Evolutionary conservation across 2,113 vertebrate species (phyloP), one percentile per base, ranked within the genome.

Genomic region (Notarius quadriscutis): DNA sequence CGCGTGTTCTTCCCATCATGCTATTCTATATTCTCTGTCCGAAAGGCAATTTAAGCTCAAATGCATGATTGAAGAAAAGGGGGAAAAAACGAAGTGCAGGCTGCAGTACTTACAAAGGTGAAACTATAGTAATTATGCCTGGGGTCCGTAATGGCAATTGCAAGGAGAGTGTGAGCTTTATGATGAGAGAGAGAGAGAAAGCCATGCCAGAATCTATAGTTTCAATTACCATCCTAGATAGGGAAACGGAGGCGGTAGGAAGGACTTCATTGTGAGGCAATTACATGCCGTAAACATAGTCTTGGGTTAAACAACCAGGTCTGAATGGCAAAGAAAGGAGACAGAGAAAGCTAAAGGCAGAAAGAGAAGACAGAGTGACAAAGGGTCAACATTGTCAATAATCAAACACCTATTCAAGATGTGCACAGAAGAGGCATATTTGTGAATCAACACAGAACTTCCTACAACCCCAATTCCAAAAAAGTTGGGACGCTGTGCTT

Each of bases 151-250:
- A 71, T 86, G 75, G 57, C 80, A 67, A 88, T 75, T 75, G 65
- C 79, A 81, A 86, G 81, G 84, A 67, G 87, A 81, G 80, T 71
- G 84, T 69, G 87, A 86, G 85, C 83, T 83, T 86, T 86, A 84
- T 84, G 79, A 88, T 77, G 60, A 83, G 51, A 65, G 84, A 88
- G 58, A 41, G 34, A 1, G 2, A 84, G 75, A 0, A 81, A 65
- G 41, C 67, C 63, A 77, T 81, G 82, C 89, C 87, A 88, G 75
- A 90, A 90, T 87, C 89, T 90, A 89, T 89, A 90, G 89, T 84
- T 90, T 90, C 87, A 87, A 88, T 90, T 90, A 88, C 75, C 55
- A 62, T 62, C 51, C 51, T 18, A 80, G 83, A 88, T 51, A 50
- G 72, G 75, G 85, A 65, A 80, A 62, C 74, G 60, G 84, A 74